Evolutionary conservation across 2,797 vertebrate genomes (phyloP), one percentile per base, ranked within the genome.

Genomic region (Pteropus rufus): DNA sequence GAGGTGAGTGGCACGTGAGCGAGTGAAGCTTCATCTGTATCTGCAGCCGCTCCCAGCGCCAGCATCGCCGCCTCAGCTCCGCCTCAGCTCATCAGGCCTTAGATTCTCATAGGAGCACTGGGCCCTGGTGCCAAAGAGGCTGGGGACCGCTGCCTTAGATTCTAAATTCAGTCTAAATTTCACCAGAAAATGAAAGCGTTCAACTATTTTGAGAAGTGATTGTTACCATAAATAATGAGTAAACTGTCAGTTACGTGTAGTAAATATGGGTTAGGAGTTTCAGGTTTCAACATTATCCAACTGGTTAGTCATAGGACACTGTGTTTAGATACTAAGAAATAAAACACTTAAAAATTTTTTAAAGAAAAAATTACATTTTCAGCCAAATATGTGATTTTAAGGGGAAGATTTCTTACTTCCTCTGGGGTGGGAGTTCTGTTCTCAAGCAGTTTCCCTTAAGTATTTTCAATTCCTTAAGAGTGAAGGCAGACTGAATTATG

Each of bases 181-280:
- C 93, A 96, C 83, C 89, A 96, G 91, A 95, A 95, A 97, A 87
- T 52, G 75, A 52, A 96, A 91, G 93, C 65, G 39, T 93, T 94
- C 58, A 81, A 91, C 69, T 94, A 86, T 89, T 86, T 81, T 88
- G 62, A 77, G 75, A 56, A 77, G 67, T 69, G 84, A 98, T 91
- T 95, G 82, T 90, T 64, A 31, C 0, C 83, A 86, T 31, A 75
- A 96, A 96, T 94, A 58, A 84, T 56, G 23, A 79, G 58, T 10
- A 52, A 87, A 90, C 5, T 69, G 62, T 44, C 70, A 73, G 93
- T 81, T 54, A 56, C 52, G 56, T 58, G 26, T 60, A 49, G 36
- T 49, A 49, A 92, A 70, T 89, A 93, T 21, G 58, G 94, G 16
- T 90, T 72, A 29, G 1, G 85, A 0, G 0, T 73, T 65, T 89